Percentiles rank a stretch among this genome's conserved stretches.
Evolutionary conservation across 1,140 invertebrate genomes (phyloP).

Genomic region (Apis cerana): DNA sequence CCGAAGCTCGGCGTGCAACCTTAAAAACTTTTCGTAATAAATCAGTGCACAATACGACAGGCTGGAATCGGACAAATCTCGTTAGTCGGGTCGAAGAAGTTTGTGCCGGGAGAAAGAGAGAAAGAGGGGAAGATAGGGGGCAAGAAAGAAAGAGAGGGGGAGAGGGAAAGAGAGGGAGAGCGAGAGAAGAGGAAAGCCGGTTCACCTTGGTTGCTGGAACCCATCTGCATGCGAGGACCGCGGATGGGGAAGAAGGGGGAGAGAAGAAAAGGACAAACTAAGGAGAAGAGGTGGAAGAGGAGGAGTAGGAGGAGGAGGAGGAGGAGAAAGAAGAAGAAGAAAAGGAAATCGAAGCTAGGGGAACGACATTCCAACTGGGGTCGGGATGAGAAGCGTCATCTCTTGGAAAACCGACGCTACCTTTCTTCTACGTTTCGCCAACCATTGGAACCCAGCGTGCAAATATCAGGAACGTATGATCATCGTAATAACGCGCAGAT

Average conservation of each 20-base stretch:
- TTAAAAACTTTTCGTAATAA: constrained; percentile 59
- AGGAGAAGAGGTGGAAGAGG: constrained; percentile 6
- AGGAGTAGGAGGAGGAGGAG: constrained; percentile 38
- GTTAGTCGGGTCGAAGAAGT: constrained; percentile 76
- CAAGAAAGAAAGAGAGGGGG: constrained; percentile 41
- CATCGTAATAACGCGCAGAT: accelerated
- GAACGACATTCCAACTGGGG: constrained; percentile 67
- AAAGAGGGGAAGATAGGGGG: constrained; percentile 26
- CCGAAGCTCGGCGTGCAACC: constrained; percentile 18
- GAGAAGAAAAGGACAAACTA: constrained; percentile 41
- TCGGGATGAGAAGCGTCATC: constrained; percentile 61
- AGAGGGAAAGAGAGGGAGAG: not conserved
- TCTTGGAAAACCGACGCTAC: constrained; percentile 57
- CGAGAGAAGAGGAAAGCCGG: constrained; percentile 66
- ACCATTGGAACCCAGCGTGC: not conserved
- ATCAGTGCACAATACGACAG: constrained; percentile 56
- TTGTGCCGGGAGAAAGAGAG: constrained; percentile 59
- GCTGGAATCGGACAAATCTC: constrained; percentile 69
- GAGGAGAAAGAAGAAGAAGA: constrained; percentile 25
- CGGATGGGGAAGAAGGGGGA: constrained; percentile 38
- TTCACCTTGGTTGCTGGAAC: constrained; percentile 79
- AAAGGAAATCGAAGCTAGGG: constrained; percentile 66
- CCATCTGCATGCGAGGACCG: constrained; percentile 74
- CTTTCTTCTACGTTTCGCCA: constrained; percentile 35
- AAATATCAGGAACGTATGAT: not conserved